A percentile compares a stretch with the other conserved stretches of the same genome.
Conservation (phyloP, 2,113 vertebrate genomes). For the Numenius arquata region DNA sequence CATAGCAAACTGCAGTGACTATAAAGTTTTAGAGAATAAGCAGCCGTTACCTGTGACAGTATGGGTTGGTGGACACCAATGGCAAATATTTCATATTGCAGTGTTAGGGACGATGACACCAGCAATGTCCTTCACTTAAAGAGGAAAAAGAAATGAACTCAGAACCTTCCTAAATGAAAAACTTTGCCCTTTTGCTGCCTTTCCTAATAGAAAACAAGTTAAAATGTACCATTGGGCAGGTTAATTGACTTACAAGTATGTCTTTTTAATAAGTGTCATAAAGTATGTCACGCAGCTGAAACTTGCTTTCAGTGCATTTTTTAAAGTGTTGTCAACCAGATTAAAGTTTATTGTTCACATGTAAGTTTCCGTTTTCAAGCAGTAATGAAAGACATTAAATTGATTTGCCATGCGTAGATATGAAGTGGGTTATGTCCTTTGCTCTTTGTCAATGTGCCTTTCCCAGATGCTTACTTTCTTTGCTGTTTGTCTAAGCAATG, state of each 20-base stretch:
- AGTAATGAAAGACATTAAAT: slow-evolving; percentile 72
- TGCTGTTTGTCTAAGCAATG: slow-evolving; percentile 8
- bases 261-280: slow-evolving; percentile 79
- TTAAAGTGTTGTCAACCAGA: slow-evolving; percentile 76
- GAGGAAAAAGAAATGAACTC: slow-evolving; percentile 47
- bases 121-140: slow-evolving; percentile 32
- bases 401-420: slow-evolving; percentile 65
- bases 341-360: slow-evolving; percentile 74
- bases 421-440: slow-evolving; percentile 46
- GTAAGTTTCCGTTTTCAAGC: slow-evolving; percentile 65
- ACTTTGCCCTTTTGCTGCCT: slow-evolving; percentile 65
- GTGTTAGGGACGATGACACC: background rate
- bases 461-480: background rate
- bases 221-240: slow-evolving; percentile 70
- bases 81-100: slow-evolving; percentile 50
- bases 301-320: slow-evolving; percentile 73
- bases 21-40: slow-evolving; percentile 53
- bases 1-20: slow-evolving; percentile 50
- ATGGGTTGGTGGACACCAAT: background rate
- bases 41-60: background rate
- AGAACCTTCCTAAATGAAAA: slow-evolving; percentile 61
- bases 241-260: slow-evolving; percentile 78
- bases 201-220: slow-evolving; percentile 76
- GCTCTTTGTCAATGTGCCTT: slow-evolving; percentile 65
- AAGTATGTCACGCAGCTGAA: slow-evolving; percentile 71